phyloP scores from a whole-genome alignment of 2,888 invertebrate genomes.

The Coenonympha glycerion region DNA sequence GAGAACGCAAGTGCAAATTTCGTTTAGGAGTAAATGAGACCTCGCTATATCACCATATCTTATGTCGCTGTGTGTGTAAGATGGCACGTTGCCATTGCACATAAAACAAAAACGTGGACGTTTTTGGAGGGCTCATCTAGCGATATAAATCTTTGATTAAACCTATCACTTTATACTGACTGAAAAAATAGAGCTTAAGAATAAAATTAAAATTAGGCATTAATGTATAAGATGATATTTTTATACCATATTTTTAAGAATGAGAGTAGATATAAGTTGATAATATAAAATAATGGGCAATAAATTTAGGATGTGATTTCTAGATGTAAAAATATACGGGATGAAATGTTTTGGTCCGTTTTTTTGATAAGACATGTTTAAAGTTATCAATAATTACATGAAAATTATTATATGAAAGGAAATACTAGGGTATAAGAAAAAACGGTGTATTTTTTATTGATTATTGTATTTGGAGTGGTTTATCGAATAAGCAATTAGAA shows the following conservation, averaged over 20 bases:
- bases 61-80: too few species aligned
- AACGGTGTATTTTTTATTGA: slow-evolving; percentile 4
- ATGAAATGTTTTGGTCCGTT: slow-evolving; percentile 1
- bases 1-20: too few species aligned
- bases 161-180: slow-evolving; percentile 26
- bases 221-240: slow-evolving; percentile 44
- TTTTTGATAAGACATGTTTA: neutral
- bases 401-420: too few species aligned
- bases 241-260: slow-evolving; percentile 40
- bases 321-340: neutral
- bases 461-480: neutral
- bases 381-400: neutral
- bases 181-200: slow-evolving; percentile 48
- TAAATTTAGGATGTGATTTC: slow-evolving; percentile 55
- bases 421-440: neutral
- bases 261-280: slow-evolving; percentile 47
- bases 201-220: slow-evolving; percentile 24
- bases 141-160: neutral
- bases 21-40: too few species aligned
- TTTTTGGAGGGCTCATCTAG: neutral
- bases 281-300: slow-evolving; percentile 50
- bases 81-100: too few species aligned
- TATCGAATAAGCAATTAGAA: too few species aligned
- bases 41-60: too few species aligned
- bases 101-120: too few species aligned